Percentiles rank a stretch among this genome's conserved stretches.
Evolutionary conservation across 2,888 invertebrate species (phyloP).

Genomic region (Melipona beecheii): DNA sequence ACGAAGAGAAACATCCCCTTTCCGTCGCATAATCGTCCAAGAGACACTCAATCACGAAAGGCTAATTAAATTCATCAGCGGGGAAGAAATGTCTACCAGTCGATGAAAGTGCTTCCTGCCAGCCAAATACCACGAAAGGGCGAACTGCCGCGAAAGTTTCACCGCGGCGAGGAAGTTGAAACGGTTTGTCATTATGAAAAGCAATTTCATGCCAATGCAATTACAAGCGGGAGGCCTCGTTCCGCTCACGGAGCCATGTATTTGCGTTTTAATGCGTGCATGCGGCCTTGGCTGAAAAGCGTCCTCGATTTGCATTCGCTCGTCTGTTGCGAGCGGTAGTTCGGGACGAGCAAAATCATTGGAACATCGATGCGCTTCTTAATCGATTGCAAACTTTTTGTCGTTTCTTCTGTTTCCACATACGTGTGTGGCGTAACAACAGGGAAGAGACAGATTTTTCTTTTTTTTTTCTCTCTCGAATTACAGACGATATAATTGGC

Average conservation of each 20-base stretch:
- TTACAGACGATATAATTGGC: no score
- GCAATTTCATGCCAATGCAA: slow-evolving; percentile 56
- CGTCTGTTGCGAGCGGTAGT: slow-evolving; percentile 26
- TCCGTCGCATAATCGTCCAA: background rate
- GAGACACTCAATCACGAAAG: background rate
- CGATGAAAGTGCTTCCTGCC: background rate
- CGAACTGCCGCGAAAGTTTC: slow-evolving; percentile 11
- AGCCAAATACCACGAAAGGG: background rate
- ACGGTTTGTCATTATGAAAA: slow-evolving; percentile 49
- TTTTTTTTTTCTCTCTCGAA: no score
- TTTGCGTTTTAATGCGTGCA: slow-evolving; percentile 52
- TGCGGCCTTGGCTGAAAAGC: slow-evolving; percentile 34
- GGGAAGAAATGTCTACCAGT: background rate
- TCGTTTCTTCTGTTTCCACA: no score
- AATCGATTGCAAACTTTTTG: slow-evolving; percentile 19
- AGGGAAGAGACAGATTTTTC: no score
- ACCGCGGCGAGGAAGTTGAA: slow-evolving; percentile 11
- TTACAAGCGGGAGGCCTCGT: slow-evolving; percentile 43
- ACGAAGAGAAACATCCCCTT: background rate
- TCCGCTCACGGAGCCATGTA: slow-evolving; percentile 28
- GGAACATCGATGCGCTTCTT: slow-evolving; percentile 40
- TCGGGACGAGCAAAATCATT: slow-evolving; percentile 27
- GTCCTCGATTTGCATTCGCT: slow-evolving; percentile 45
- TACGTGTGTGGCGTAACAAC: no score
- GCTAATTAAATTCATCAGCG: slow-evolving; percentile 19